A percentile compares a stretch with the other conserved stretches of the same genome.
phyloP scores from a whole-genome alignment of 2,888 invertebrate species.

The Fragum whitleyi region DNA sequence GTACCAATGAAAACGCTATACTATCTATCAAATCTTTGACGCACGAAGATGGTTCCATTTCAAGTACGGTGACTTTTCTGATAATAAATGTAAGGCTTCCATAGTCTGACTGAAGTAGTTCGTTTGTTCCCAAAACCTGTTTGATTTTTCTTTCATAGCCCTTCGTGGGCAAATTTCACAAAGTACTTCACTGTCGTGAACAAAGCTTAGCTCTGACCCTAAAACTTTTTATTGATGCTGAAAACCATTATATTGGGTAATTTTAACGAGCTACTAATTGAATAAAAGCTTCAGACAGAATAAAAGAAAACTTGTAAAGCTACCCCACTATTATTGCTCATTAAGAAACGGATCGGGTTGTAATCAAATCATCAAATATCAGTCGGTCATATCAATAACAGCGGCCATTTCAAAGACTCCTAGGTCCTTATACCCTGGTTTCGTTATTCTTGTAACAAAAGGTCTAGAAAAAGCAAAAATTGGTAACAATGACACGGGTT shows the following conservation, averaged over 20 bases:
- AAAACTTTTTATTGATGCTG: background rate
- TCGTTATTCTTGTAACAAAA: conserved; percentile 19
- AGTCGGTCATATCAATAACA: conserved; percentile 17
- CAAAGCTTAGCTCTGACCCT: no score
- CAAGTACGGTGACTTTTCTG: no score
- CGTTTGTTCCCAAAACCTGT: no score
- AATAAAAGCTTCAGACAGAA: background rate
- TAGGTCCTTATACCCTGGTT: background rate
- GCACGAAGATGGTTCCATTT: no score
- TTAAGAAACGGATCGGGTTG: conserved; percentile 6
- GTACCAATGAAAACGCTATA: no score
- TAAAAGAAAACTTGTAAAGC: background rate
- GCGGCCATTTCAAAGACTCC: background rate
- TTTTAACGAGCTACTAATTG: conserved; percentile 12
- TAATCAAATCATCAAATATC: conserved; percentile 31
- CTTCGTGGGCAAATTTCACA: no score
- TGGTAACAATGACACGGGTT: conserved; percentile 9
- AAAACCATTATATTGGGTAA: background rate
- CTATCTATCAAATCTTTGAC: no score
- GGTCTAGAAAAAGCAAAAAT: conserved; percentile 1
- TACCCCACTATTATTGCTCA: conserved; percentile 9
- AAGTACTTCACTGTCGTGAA: no score
- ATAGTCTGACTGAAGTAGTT: no score
- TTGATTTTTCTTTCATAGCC: no score
- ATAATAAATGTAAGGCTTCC: no score